Conservation (phyloP, 2,113 vertebrate genomes). For the Mesocricetus auratus region DNA sequence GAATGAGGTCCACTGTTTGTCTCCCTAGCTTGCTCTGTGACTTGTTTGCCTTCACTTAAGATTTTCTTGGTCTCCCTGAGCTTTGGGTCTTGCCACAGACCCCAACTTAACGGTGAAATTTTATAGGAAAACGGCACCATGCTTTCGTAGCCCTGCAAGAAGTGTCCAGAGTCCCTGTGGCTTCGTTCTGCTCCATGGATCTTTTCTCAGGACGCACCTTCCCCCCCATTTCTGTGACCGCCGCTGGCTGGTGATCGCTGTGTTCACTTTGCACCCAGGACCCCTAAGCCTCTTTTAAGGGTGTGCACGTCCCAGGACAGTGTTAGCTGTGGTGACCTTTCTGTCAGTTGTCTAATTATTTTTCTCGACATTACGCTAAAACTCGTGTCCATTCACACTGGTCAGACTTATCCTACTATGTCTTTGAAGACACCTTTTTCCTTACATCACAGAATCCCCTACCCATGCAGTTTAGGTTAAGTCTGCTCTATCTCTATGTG, state of each 20-base stretch:
- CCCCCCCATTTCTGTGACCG: not conserved
- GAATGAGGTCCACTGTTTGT: not conserved
- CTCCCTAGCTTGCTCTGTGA: not conserved
- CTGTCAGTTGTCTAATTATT: not conserved
- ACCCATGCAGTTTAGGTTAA: not conserved
- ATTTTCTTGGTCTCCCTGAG: conserved; percentile 12
- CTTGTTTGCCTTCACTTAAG: conserved; percentile 26
- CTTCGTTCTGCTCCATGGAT: not conserved
- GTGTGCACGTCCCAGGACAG: not conserved
- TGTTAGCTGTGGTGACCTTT: not conserved
- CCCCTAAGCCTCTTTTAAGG: not conserved
- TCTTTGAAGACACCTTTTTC: not conserved
- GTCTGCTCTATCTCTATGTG: not conserved
- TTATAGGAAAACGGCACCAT: not conserved
- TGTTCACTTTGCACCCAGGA: not conserved
- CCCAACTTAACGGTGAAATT: not conserved
- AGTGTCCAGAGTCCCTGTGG: not conserved
- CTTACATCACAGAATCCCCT: not conserved
- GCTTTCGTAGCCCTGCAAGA: not conserved
- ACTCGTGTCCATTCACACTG: not conserved
- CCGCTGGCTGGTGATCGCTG: not conserved
- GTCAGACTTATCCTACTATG: not conserved
- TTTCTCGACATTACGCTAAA: not conserved
- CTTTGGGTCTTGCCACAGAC: not conserved
- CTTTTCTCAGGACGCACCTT: not conserved